phyloP scores from a whole-genome alignment of 1,140 invertebrate species.

The Lordiphosa mommai region DNA sequence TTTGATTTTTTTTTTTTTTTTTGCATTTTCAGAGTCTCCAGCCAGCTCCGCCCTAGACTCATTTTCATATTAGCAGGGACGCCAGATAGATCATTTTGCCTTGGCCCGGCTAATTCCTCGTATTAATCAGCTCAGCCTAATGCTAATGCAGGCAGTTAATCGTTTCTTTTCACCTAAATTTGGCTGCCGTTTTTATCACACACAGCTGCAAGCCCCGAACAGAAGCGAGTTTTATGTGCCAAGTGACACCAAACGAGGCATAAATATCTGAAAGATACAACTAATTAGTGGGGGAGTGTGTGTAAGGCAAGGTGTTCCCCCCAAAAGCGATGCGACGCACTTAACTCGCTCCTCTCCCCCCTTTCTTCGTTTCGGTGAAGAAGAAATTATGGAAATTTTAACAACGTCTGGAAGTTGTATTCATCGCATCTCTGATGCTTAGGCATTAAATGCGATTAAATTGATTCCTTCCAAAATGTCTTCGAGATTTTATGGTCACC shows the following conservation, averaged over 20 bases:
- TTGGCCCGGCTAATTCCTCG: constrained; percentile 51
- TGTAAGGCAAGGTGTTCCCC: constrained; percentile 60
- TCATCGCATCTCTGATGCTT: constrained; percentile 14
- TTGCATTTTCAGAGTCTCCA: constrained; percentile 19
- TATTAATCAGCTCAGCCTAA: constrained; percentile 60
- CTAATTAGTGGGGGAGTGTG: constrained; percentile 71
- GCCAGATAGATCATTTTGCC: constrained; percentile 18
- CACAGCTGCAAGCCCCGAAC: constrained; percentile 53
- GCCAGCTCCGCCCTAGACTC: constrained; percentile 24
- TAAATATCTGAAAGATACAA: constrained; percentile 72
- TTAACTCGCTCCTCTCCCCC: constrained; percentile 46
- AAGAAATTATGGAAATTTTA: constrained; percentile 70
- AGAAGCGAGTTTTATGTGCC: constrained; percentile 54
- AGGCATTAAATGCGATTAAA: constrained; percentile 76
- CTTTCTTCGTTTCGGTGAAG: constrained; percentile 23
- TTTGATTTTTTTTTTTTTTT: constrained; percentile 6
- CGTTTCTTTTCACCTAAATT: constrained; percentile 71
- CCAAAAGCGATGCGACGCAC: constrained; percentile 39
- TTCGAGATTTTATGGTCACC: constrained; percentile 67
- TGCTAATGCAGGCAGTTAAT: constrained; percentile 72
- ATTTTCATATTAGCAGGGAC: constrained; percentile 70
- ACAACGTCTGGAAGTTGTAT: constrained; percentile 31
- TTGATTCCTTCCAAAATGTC: constrained; percentile 66
- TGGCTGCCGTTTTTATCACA: constrained; percentile 67
- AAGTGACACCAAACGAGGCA: constrained; percentile 66